Percentiles rank a stretch among this genome's conserved stretches.
Evolutionary conservation across 1,140 invertebrate genomes (phyloP).

Genomic region (Anagrus nilaparvatae): DNA sequence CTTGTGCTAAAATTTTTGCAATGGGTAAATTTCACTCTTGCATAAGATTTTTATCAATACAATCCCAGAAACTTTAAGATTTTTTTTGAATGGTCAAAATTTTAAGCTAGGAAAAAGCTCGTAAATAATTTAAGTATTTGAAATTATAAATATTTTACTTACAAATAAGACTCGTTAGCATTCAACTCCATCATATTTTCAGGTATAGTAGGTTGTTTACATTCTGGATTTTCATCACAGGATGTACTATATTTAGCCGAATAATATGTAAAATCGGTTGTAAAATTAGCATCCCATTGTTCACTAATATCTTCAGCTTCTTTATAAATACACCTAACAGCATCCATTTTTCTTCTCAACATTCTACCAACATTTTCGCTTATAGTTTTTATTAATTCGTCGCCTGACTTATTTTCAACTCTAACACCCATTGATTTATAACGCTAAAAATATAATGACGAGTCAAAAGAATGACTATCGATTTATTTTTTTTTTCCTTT

Average conservation of each 20-base stretch:
- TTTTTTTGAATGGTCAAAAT: too few species aligned
- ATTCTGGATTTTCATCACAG: conserved; percentile 21
- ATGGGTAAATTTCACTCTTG: too few species aligned
- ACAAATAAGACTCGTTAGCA: conserved; percentile 5
- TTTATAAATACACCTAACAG: conserved; percentile 65
- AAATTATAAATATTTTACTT: background rate
- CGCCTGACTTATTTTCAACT: conserved; percentile 64
- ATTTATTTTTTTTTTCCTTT: conserved; percentile 10
- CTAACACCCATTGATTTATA: conserved; percentile 64
- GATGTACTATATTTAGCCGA: conserved; percentile 60
- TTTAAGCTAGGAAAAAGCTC: too few species aligned
- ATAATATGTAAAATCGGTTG: conserved; percentile 48
- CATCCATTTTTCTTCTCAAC: conserved; percentile 73
- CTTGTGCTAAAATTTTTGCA: too few species aligned
- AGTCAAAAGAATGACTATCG: background rate
- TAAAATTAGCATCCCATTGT: conserved; percentile 39
- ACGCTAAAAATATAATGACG: conserved; percentile 45
- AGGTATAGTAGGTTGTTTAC: conserved; percentile 12
- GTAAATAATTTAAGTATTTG: too few species aligned
- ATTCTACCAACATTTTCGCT: conserved; percentile 63
- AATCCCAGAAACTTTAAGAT: too few species aligned
- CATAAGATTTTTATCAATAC: too few species aligned
- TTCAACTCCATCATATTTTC: conserved; percentile 15
- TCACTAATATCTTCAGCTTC: conserved; percentile 55
- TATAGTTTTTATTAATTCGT: conserved; percentile 60